phyloP scores from a whole-genome alignment of 2,113 vertebrate genomes.

The Calyptommatus sinebrachiatus region DNA sequence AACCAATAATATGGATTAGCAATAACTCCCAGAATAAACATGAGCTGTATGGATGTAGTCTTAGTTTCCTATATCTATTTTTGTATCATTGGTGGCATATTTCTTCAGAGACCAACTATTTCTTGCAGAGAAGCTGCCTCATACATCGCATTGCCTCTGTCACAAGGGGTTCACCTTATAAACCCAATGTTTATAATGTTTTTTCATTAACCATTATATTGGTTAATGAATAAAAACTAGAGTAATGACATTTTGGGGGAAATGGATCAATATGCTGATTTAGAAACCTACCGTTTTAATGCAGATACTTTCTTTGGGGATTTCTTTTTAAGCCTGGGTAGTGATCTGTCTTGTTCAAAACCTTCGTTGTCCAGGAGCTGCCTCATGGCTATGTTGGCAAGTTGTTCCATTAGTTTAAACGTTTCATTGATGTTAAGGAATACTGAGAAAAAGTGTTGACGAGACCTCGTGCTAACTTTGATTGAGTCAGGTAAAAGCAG shows the following conservation, averaged over 20 bases:
- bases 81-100: no score
- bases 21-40: no score
- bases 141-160: no score
- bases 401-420: constrained; percentile 95
- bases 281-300: constrained; percentile 83
- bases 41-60: no score
- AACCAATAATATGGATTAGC: no score
- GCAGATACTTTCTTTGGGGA: constrained; percentile 94
- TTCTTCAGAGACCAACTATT: no score
- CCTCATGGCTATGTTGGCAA: constrained; percentile 97
- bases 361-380: constrained; percentile 96
- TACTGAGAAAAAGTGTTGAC: constrained; percentile 92
- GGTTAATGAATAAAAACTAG: neutral
- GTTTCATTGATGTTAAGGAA: constrained; percentile 97
- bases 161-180: no score
- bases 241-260: neutral
- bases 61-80: no score
- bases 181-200: no score
- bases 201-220: no score
- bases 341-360: constrained; percentile 92
- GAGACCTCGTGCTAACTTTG: constrained; percentile 90
- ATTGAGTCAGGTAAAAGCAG: constrained; percentile 91
- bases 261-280: neutral
- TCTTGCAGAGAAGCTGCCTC: no score
- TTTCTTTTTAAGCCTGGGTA: constrained; percentile 96